Percentiles rank a stretch among this genome's conserved stretches.
Evolutionary conservation across 2,888 invertebrate genomes (phyloP).

Genomic region (Morpho deidamia): DNA sequence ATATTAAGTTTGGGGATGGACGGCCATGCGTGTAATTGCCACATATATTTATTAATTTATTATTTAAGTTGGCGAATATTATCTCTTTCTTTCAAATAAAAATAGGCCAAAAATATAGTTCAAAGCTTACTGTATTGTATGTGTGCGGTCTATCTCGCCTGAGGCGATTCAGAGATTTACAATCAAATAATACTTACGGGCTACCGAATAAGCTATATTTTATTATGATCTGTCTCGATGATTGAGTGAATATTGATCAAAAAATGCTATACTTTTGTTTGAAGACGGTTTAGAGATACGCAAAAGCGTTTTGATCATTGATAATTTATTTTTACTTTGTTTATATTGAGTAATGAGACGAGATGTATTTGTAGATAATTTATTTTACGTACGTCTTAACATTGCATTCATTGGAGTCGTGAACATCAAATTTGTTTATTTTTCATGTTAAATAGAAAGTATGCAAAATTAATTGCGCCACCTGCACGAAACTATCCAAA

Average conservation of each 20-base stretch:
- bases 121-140: conserved; percentile 25
- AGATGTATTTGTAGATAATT: conserved; percentile 52
- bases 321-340: conserved; percentile 22
- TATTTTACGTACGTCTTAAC: conserved; percentile 52
- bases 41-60: no score
- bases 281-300: background rate
- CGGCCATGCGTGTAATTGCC: no score
- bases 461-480: conserved; percentile 60
- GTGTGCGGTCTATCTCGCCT: conserved; percentile 43
- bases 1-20: no score
- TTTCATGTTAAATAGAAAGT: conserved; percentile 50
- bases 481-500: conserved; percentile 55
- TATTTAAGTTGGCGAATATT: no score
- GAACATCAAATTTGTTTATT: conserved; percentile 58
- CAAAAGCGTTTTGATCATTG: background rate
- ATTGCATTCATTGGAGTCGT: conserved; percentile 59
- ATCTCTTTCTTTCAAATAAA: no score
- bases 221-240: conserved; percentile 65
- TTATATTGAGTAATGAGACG: conserved; percentile 21
- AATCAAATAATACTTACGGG: conserved; percentile 74
- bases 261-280: background rate
- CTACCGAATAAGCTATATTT: conserved; percentile 70
- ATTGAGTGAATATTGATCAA: conserved; percentile 43
- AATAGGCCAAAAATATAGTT: conserved; percentile 1
- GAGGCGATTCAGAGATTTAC: conserved; percentile 58